phyloP scores from a whole-genome alignment of 2,113 vertebrate genomes.

The Callorhinus ursinus region DNA sequence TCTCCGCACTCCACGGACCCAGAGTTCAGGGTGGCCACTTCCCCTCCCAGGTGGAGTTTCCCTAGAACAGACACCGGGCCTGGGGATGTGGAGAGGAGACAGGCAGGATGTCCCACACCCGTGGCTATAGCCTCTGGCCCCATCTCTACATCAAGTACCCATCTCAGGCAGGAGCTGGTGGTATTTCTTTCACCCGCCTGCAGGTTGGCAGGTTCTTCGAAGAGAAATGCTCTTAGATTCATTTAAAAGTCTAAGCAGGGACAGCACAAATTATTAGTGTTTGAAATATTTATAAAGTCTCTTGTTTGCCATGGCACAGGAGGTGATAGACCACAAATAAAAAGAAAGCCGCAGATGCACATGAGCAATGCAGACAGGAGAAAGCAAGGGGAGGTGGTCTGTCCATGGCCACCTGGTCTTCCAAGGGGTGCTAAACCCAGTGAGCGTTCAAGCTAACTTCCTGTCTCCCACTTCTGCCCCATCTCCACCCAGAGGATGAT shows the following conservation, averaged over 20 bases:
- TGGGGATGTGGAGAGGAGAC: background rate
- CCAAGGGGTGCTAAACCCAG: background rate
- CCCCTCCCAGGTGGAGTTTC: background rate
- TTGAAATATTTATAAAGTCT: conserved; percentile 80
- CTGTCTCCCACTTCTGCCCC: rapidly evolving
- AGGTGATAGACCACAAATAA: conserved; percentile 71
- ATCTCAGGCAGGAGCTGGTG: background rate
- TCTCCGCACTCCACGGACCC: rapidly evolving
- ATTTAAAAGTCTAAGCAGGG: conserved; percentile 80
- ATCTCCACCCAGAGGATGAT: rapidly evolving
- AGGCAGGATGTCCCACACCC: rapidly evolving
- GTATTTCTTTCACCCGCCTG: conserved; percentile 40
- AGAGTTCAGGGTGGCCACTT: background rate
- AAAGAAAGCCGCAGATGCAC: background rate
- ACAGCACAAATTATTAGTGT: conserved; percentile 75
- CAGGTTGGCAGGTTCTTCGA: conserved; percentile 36
- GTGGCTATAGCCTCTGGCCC: background rate
- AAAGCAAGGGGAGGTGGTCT: background rate
- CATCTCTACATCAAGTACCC: background rate
- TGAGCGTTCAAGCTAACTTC: background rate
- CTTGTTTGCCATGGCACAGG: conserved; percentile 62
- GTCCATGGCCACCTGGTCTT: rapidly evolving
- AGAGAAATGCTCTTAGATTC: conserved; percentile 69
- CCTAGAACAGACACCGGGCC: rapidly evolving
- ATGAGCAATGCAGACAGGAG: rapidly evolving